phyloP scores from a whole-genome alignment of 1,140 invertebrate species.

The Mylabris phalerata region DNA sequence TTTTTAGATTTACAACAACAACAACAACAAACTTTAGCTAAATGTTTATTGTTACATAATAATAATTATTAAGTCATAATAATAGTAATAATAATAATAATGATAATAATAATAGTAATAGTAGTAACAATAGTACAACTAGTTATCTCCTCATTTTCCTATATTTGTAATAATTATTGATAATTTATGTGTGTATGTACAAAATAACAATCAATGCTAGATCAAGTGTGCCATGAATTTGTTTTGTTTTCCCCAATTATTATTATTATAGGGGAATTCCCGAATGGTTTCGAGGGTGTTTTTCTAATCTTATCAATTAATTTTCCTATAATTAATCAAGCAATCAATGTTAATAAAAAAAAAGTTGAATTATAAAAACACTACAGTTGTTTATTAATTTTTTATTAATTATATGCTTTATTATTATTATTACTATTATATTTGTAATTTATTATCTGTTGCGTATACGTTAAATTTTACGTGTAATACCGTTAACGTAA shows the following conservation, averaged over 20 bases:
- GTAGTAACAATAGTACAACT: too few relatives aligned
- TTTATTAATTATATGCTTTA: not conserved
- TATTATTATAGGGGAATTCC: not conserved
- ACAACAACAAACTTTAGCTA: slow-evolving; percentile 14
- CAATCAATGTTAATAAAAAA: too few relatives aligned
- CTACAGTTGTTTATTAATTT: not conserved
- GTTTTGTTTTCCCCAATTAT: not conserved
- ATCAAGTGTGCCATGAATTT: not conserved
- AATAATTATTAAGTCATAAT: slow-evolving; percentile 18
- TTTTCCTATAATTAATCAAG: too few relatives aligned
- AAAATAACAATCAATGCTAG: not conserved
- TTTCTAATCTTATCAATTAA: too few relatives aligned
- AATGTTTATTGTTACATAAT: slow-evolving; percentile 25
- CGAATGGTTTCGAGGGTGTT: not conserved
- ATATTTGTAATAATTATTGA: not conserved
- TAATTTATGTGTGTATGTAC: slow-evolving; percentile 10
- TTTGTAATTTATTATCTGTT: too few relatives aligned
- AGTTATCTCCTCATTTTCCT: not conserved
- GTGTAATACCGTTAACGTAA: too few relatives aligned
- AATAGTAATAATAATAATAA: not conserved
- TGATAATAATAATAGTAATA: not conserved
- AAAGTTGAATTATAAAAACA: not conserved
- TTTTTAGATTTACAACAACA: too few relatives aligned
- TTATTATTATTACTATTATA: not conserved
- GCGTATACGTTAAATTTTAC: too few relatives aligned